Percentiles rank a stretch among this genome's conserved stretches.
These are phyloP conservation scores for Sinosuthora webbiana DNA, from an alignment of 2,113 vertebrate genomes.

Conservation along the genomic window DNA sequence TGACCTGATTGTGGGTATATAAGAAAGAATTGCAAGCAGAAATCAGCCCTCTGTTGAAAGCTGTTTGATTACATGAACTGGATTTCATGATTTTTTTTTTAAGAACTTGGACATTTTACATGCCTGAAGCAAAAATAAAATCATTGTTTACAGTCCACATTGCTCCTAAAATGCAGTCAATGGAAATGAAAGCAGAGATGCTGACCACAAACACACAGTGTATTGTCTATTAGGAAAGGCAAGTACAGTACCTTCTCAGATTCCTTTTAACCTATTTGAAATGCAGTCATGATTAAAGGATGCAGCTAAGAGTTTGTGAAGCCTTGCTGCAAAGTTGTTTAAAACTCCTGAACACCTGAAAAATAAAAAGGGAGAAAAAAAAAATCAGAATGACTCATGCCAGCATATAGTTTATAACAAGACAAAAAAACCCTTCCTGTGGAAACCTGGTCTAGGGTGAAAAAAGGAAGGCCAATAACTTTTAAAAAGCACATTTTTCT, in stretches of 20 bases:
- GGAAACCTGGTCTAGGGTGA: neutral
- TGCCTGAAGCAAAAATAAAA: neutral
- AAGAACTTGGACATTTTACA: neutral
- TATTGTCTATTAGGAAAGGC: neutral
- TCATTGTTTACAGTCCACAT: neutral
- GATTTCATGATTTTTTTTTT: neutral
- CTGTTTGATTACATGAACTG: neutral
- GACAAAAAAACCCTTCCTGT: neutral
- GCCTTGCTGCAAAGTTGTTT: constrained; percentile 26
- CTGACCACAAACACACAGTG: neutral
- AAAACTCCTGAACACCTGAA: constrained; percentile 67
- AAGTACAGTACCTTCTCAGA: constrained; percentile 72
- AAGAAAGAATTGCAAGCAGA: neutral
- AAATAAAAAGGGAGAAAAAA: constrained; percentile 57
- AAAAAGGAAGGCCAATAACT: neutral
- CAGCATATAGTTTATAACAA: neutral
- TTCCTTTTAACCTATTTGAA: constrained; percentile 76
- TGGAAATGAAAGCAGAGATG: neutral
- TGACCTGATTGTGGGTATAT: neutral
- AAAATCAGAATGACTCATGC: neutral
- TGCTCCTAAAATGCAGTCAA: neutral
- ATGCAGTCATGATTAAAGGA: constrained; percentile 75
- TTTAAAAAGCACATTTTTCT: neutral
- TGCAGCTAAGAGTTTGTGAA: constrained; percentile 51
- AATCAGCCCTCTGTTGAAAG: neutral